Evolutionary conservation across 2,888 invertebrate genomes (phyloP).

Genomic region (Drosophila kokeensis): DNA sequence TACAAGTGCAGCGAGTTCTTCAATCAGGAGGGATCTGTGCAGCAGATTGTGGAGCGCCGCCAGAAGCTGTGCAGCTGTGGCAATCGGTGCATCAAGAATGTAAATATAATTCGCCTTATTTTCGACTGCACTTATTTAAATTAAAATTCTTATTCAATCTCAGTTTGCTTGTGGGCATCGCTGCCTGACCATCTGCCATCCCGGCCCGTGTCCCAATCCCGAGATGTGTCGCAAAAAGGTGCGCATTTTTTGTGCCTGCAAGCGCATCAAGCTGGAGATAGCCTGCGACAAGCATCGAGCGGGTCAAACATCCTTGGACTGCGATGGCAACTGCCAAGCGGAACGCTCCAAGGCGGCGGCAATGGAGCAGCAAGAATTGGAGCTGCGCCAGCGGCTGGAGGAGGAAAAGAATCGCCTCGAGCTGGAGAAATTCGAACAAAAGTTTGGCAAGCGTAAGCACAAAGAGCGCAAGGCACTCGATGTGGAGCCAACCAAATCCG

Average conservation of each 20-base stretch:
- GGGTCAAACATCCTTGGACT: conserved; percentile 85
- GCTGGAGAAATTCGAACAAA: conserved; percentile 91
- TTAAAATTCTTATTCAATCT: conserved; percentile 16
- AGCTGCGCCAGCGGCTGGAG: conserved; percentile 85
- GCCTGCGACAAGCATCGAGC: conserved; percentile 87
- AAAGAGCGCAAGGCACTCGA: conserved; percentile 84
- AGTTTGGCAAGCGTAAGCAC: conserved; percentile 89
- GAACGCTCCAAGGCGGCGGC: conserved; percentile 87
- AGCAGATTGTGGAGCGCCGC: conserved; percentile 80
- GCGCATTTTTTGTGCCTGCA: conserved; percentile 91
- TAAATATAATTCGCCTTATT: conserved; percentile 82
- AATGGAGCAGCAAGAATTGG: conserved; percentile 86
- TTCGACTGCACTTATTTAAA: not conserved
- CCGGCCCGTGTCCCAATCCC: conserved; percentile 88
- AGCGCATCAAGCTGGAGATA: conserved; percentile 90
- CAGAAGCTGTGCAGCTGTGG: conserved; percentile 87
- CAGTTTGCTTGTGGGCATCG: conserved; percentile 94
- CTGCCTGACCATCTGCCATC: conserved; percentile 90
- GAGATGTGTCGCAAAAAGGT: conserved; percentile 92
- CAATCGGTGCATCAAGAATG: conserved; percentile 94
- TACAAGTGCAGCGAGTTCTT: conserved; percentile 90
- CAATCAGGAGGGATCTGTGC: conserved; percentile 85
- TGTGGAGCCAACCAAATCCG: conserved; percentile 48
- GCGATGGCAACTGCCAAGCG: conserved; percentile 88
- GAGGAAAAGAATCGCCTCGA: conserved; percentile 90